phyloP scores from a whole-genome alignment of 1,140 invertebrate species.

The Zaprionus vittiger region DNA sequence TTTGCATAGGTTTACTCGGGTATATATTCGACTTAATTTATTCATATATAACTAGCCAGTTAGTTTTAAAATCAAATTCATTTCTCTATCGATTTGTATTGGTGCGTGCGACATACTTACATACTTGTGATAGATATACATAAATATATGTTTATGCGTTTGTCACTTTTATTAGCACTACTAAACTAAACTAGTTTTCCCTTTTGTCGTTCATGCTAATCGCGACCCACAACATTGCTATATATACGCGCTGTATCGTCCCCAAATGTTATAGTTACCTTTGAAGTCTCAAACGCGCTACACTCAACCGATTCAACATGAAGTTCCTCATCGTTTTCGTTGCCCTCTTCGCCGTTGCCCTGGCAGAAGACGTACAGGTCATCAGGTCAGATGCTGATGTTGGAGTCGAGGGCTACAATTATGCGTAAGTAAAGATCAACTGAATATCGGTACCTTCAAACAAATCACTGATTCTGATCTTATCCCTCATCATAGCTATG shows the following conservation, averaged over 20 bases:
- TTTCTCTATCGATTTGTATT: not conserved
- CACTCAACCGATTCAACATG: slow-evolving; percentile 45
- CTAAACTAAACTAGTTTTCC: slow-evolving; percentile 16
- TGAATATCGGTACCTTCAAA: not conserved
- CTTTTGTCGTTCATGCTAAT: not conserved
- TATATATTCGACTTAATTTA: not conserved
- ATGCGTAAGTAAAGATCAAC: slow-evolving; percentile 80
- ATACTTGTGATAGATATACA: not conserved
- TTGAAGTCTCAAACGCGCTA: slow-evolving; percentile 40
- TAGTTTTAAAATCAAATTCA: not conserved
- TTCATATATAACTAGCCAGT: not conserved
- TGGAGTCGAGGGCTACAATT: slow-evolving; percentile 82
- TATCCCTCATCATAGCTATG: slow-evolving; percentile 34
- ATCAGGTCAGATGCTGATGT: slow-evolving; percentile 82
- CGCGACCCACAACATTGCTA: not conserved
- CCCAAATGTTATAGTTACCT: slow-evolving; percentile 34
- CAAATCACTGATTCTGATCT: not conserved
- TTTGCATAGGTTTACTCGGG: not conserved
- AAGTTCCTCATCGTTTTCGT: slow-evolving; percentile 76
- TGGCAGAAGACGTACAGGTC: slow-evolving; percentile 62
- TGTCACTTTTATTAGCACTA: not conserved
- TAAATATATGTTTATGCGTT: not conserved
- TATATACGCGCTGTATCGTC: slow-evolving; percentile 15
- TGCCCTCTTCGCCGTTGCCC: slow-evolving; percentile 71
- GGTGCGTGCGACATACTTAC: not conserved